Evolutionary conservation across 2,888 invertebrate genomes (phyloP), one percentile per base, ranked within the genome.

Genomic region (Carabus problematicus): DNA sequence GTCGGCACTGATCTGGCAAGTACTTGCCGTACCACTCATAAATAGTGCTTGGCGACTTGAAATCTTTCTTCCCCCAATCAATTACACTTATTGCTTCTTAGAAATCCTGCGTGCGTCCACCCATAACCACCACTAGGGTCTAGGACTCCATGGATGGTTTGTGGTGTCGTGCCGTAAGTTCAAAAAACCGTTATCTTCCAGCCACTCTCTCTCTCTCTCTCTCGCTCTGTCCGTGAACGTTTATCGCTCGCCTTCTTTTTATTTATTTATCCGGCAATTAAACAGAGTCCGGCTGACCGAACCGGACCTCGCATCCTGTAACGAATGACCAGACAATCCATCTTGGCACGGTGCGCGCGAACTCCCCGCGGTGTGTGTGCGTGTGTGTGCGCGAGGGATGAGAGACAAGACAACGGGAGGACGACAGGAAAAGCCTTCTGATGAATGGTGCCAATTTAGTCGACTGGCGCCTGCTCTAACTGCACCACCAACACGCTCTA

Each of bases 401-500:
- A 64, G 71, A 72, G 74, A 75, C 75, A 75, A 76, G 76, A 76
- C 76, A 76, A 73, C 74, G 71, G 68, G 68, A 68, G 66, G 73
- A 73, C 72, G 78, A 77, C 76, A 76, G 76, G 75, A 77, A 78
- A 78, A 76, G 76, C 76, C 73, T 71, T 67, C 76, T 78, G 79
- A 79, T 77, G 77, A 77, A 79, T 79, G 77, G 75, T 73, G 74
- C 75, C 77, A 76, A 78, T 79, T 79, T 78, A 77, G 73, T 74
- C 76, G 74, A 73, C 75, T 75, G 77, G 76, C 76, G 75, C 74
- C 75, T 74, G 71, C 73, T 71, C 74, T 75, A 75, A 71, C 71
- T 71, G 71, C 66, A 58, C 47, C 14, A 42, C 66, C 56, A 29
- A 60, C 67, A 61, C 61, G 29, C 61, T 43, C 39, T 12, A 29